Conservation (phyloP, 2,113 vertebrate species). For the Bujurquina vittata region DNA sequence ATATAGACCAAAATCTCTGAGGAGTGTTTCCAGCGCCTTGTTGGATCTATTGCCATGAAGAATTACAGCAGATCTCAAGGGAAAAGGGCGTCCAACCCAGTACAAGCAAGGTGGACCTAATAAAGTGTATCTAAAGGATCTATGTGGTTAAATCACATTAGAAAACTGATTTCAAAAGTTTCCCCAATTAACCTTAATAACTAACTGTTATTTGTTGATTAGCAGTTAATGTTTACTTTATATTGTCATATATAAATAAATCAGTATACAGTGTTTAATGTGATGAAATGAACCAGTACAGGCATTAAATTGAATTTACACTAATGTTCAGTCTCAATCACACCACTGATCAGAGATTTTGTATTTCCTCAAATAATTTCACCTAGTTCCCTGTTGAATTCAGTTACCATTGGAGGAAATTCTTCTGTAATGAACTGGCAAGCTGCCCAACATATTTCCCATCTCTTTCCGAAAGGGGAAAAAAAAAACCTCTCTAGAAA, state of each 20-base stretch:
- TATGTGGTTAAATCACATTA: not conserved
- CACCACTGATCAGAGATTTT: not conserved
- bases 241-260: not conserved
- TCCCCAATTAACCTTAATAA: not conserved
- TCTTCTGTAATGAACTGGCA: not conserved
- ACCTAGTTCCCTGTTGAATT: conserved; percentile 9
- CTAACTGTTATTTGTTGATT: not conserved
- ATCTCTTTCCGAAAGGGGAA: conserved; percentile 7
- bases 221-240: not conserved
- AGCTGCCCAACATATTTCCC: conserved; percentile 11
- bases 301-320: not conserved
- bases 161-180: not conserved
- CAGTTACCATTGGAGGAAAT: conserved; percentile 8
- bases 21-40: not conserved
- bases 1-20: conserved; percentile 1
- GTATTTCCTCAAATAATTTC: not conserved
- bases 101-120: not conserved
- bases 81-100: not conserved
- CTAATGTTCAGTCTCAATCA: not conserved
- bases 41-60: not conserved
- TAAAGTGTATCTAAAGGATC: not conserved
- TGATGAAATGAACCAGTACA: no score
- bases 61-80: not conserved
- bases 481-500: conserved; percentile 22
- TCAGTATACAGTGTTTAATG: not conserved